Evolutionary conservation across 2,888 invertebrate species (phyloP), one percentile per base, ranked within the genome.

Genomic region (Orthosia cruda): DNA sequence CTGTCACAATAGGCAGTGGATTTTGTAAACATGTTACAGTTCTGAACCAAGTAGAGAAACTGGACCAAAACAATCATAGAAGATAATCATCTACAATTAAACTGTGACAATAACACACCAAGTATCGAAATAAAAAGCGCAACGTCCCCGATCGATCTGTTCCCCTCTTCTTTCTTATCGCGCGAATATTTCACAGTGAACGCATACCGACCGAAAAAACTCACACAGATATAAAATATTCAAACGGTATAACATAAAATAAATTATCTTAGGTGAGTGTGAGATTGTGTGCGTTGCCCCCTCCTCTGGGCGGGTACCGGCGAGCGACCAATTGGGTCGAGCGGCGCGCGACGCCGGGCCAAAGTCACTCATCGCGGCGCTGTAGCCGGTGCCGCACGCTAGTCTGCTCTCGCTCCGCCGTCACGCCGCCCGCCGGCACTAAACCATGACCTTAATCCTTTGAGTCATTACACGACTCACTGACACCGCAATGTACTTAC

Each of bases 141-240:
- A 96, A 94, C 93, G 95, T 94, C 90, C 93, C 90, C 95, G 93
- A 96, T 96, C 96, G 96, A 96, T 96, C 96, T 96, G 94, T 95
- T 95, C 96, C 96, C 96, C 96, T 95, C 96, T 95, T 95, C 95
- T 95, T 96, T 96, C 96, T 96, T 96, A 96, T 96, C 96, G 96
- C 95, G 96, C 96, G 93, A 96, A 96, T 96, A 96, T 96, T 96
- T 96, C 96, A 96, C 96, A 96, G 96, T 95, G 96, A 96, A 96
- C 96, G 96, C 96, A 94, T 94, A 95, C 94, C 94, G 94, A 94
- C 93, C 94, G 94, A 96, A 96, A 96, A 96, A 96, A 96, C 96
- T 95, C 96, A 96, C 96, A 96, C 96, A 96, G 94, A 96, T 96
- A 96, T 96, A 96, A 96, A 96, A 96, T 96, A 96, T 96, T 96